Evolutionary conservation across 2,797 vertebrate species (phyloP).

Genomic region (Platyrinchus mystaceus): DNA sequence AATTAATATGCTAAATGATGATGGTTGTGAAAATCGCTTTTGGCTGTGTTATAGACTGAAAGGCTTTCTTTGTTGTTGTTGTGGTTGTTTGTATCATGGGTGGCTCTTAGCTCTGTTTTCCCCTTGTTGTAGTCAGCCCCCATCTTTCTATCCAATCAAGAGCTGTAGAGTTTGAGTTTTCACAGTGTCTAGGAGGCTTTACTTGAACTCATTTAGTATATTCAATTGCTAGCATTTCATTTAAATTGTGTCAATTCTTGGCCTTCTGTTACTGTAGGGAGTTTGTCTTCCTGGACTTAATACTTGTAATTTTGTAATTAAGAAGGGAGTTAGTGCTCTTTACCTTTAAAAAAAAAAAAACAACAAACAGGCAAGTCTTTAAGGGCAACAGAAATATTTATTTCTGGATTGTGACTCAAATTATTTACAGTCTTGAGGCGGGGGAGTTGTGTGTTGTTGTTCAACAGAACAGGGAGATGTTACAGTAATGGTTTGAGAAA

Average conservation of each 20-base stretch:
- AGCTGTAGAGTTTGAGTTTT: background rate
- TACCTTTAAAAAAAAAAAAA: too few species aligned
- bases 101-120: background rate
- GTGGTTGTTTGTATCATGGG: too few species aligned
- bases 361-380: background rate
- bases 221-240: background rate
- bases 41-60: too few species aligned
- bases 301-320: background rate
- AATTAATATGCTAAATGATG: fast-evolving
- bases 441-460: background rate
- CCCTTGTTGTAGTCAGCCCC: fast-evolving
- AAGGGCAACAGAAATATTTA: background rate
- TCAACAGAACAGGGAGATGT: background rate
- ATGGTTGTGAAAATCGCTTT: fast-evolving
- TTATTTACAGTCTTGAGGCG: background rate
- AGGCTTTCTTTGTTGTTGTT: background rate
- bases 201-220: fast-evolving
- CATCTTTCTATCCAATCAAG: fast-evolving
- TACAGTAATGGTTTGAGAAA: background rate
- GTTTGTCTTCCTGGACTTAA: background rate
- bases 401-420: background rate
- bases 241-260: background rate
- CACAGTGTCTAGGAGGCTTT: fast-evolving
- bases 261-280: background rate
- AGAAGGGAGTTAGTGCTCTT: background rate